phyloP scores from a whole-genome alignment of 2,888 invertebrate species.

The Tetanocera ferruginea region DNA sequence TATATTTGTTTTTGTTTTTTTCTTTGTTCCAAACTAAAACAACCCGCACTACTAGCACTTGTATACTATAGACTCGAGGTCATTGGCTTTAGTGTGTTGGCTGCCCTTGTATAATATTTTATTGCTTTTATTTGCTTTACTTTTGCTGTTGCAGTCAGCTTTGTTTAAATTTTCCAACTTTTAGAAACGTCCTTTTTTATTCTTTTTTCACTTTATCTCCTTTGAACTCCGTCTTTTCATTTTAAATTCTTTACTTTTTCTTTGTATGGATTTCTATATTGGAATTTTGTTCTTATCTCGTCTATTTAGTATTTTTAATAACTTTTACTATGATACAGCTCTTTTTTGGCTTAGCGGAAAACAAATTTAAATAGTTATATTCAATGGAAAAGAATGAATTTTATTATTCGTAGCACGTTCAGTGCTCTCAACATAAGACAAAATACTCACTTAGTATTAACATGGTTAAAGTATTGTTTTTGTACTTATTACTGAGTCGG shows the following conservation, averaged over 20 bases:
- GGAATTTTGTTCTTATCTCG: not conserved
- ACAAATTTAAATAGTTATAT: too few species aligned
- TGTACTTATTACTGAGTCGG: too few species aligned
- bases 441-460: too few species aligned
- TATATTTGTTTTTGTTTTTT: not conserved
- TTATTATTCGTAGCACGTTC: too few species aligned
- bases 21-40: not conserved
- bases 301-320: too few species aligned
- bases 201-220: not conserved
- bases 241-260: not conserved
- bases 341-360: too few species aligned
- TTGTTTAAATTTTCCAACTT: not conserved
- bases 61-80: constrained; percentile 42
- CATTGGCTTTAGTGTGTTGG: not conserved
- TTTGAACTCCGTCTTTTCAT: not conserved
- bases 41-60: constrained; percentile 40
- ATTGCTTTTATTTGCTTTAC: not conserved
- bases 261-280: not conserved
- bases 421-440: too few species aligned
- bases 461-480: too few species aligned
- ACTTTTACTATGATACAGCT: too few species aligned
- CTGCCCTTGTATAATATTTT: too few species aligned
- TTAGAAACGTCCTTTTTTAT: not conserved
- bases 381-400: too few species aligned
- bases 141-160: not conserved